phyloP scores from a whole-genome alignment of 2,888 invertebrate genomes.

The Lepidocyrtinus sp. region DNA sequence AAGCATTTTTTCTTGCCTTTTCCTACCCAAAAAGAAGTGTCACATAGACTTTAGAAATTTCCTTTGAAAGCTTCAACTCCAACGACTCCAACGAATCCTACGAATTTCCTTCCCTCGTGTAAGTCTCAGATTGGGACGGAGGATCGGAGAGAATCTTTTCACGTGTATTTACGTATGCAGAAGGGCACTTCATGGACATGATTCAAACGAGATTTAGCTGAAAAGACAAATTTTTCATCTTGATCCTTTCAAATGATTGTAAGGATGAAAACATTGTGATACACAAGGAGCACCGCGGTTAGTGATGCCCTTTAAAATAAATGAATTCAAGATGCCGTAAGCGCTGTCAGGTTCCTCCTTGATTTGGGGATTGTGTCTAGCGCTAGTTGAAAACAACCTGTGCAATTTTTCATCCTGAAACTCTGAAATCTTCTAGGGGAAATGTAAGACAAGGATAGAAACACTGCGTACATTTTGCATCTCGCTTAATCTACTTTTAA shows the following conservation, averaged over 20 bases:
- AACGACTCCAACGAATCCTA: not conserved
- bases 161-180: slow-evolving; percentile 17
- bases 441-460: too few species aligned
- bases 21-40: slow-evolving; percentile 10
- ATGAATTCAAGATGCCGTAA: not conserved
- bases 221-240: slow-evolving; percentile 51
- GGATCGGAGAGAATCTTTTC: not conserved
- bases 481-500: too few species aligned
- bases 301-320: not conserved
- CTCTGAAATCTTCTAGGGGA: too few species aligned
- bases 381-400: too few species aligned
- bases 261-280: too few species aligned
- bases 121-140: not conserved
- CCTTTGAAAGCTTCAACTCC: not conserved
- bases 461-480: too few species aligned
- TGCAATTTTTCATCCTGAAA: too few species aligned
- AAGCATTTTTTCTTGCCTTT: slow-evolving; percentile 42
- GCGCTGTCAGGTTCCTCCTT: not conserved
- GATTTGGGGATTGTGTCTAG: too few species aligned
- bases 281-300: not conserved
- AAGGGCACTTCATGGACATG: slow-evolving; percentile 19
- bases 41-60: slow-evolving; percentile 11
- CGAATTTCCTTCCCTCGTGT: not conserved
- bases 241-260: slow-evolving; percentile 41
- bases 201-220: slow-evolving; percentile 49